These are phyloP conservation scores for Bactericera cockerelli DNA, from an alignment of 1,140 invertebrate species.

Conservation along the genomic window DNA sequence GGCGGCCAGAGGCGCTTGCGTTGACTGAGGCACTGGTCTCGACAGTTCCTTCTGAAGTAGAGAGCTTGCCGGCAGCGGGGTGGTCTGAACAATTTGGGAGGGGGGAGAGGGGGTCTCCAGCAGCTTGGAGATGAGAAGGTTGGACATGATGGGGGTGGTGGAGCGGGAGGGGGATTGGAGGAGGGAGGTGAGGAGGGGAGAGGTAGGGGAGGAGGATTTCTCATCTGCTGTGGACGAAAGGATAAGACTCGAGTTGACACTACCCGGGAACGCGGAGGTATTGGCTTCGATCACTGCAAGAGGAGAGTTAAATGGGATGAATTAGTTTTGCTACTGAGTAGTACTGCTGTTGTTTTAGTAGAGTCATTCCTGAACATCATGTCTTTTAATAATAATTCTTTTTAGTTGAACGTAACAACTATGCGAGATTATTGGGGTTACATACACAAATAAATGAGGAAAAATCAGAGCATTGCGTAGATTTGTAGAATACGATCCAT, in stretches of 20 bases:
- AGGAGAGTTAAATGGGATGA: too few relatives aligned
- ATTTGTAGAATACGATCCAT: too few relatives aligned
- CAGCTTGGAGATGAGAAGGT: neutral
- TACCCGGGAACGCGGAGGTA: neutral
- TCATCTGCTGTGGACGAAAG: neutral
- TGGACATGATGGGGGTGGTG: neutral
- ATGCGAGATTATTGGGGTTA: too few relatives aligned
- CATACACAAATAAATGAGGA: too few relatives aligned
- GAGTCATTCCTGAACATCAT: too few relatives aligned
- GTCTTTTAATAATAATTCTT: too few relatives aligned
- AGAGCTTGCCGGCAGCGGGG: too few relatives aligned
- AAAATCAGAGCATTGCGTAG: too few relatives aligned
- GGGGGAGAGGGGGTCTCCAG: neutral
- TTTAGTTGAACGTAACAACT: too few relatives aligned
- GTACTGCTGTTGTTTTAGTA: too few relatives aligned
- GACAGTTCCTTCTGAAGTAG: neutral
- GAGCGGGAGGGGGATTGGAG: neutral
- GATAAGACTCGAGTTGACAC: neutral
- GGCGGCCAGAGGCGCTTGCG: neutral
- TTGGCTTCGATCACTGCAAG: neutral
- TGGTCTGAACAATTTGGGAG: too few relatives aligned
- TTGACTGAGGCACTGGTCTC: neutral
- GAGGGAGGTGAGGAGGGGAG: neutral
- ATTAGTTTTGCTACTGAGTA: too few relatives aligned
- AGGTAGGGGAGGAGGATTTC: neutral